Conservation (phyloP, 2,797 vertebrate species). For the Anabas testudineus region DNA sequence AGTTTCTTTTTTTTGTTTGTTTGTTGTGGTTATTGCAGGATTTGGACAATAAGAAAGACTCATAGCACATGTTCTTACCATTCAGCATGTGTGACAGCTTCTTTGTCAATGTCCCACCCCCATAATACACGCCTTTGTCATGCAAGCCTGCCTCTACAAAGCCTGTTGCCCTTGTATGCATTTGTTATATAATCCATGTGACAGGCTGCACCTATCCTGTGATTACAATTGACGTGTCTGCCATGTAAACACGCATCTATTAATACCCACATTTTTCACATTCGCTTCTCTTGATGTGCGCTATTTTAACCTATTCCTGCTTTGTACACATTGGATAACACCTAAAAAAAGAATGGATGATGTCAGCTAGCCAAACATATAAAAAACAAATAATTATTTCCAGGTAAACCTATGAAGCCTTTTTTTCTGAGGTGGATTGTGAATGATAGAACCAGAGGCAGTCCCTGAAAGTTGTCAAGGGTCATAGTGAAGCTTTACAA, state of each 20-base stretch:
- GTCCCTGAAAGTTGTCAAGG: background rate
- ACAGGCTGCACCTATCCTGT: slow-evolving; percentile 10
- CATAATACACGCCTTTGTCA: slow-evolving; percentile 41
- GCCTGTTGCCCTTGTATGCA: slow-evolving; percentile 23
- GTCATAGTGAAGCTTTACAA: background rate
- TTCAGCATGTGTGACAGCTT: slow-evolving; percentile 15
- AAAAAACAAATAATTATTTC: slow-evolving; percentile 17
- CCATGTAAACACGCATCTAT: slow-evolving; percentile 43
- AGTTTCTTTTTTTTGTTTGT: too few relatives aligned
- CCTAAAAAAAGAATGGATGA: slow-evolving; percentile 1
- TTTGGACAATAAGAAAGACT: background rate
- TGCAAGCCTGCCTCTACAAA: slow-evolving; percentile 26
- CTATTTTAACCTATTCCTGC: background rate
- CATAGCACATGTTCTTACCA: slow-evolving; percentile 27
- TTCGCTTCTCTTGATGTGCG: slow-evolving; percentile 10
- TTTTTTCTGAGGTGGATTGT: slow-evolving; percentile 8
- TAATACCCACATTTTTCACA: slow-evolving; percentile 47
- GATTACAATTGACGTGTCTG: slow-evolving; percentile 10
- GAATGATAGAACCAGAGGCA: background rate
- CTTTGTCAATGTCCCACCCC: background rate
- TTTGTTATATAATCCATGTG: slow-evolving; percentile 32
- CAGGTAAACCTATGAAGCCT: slow-evolving; percentile 19
- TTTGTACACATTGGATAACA: background rate
- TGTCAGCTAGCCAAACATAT: background rate
- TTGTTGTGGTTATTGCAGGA: background rate